These are phyloP conservation scores for Asteroscopus sphinx DNA, from an alignment of 2,888 invertebrate genomes.

Conservation along the genomic window DNA sequence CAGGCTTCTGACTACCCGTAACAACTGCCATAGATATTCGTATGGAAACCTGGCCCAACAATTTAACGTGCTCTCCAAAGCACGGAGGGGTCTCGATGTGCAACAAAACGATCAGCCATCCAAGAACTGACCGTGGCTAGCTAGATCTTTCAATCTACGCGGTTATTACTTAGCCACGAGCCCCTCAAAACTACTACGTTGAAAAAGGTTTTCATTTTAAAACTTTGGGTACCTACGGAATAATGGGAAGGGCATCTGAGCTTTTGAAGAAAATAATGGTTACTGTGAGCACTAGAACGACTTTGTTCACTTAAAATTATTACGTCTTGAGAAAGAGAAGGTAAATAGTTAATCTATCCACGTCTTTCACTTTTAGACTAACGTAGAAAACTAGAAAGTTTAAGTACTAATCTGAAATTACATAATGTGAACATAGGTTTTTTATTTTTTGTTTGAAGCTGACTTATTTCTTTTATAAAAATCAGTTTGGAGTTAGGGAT, in stretches of 20 bases:
- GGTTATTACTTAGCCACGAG: not conserved
- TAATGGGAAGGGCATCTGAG: slow-evolving; percentile 8
- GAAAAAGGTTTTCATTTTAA: slow-evolving; percentile 16
- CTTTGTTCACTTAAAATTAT: slow-evolving; percentile 45
- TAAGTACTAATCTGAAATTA: slow-evolving; percentile 28
- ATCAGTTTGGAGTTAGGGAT: not conserved
- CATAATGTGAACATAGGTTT: slow-evolving; percentile 27
- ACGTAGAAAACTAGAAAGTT: slow-evolving; percentile 44
- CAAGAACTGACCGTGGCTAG: too few relatives aligned
- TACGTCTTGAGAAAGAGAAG: slow-evolving; percentile 23
- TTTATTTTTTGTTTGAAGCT: slow-evolving; percentile 9
- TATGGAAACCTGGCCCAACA: too few relatives aligned
- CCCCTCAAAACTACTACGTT: not conserved
- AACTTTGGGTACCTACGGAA: slow-evolving; percentile 18
- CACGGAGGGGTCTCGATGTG: too few relatives aligned
- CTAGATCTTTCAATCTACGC: too few relatives aligned
- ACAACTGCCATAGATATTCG: too few relatives aligned
- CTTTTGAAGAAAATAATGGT: slow-evolving; percentile 27
- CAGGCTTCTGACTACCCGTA: too few relatives aligned
- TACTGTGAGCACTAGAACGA: slow-evolving; percentile 20
- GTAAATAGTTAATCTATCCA: slow-evolving; percentile 28
- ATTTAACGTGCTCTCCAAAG: too few relatives aligned
- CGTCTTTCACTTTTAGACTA: slow-evolving; percentile 44
- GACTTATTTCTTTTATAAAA: not conserved
- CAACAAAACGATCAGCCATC: too few relatives aligned